Evolutionary conservation across 2,888 invertebrate species (phyloP), one percentile per base, ranked within the genome.

Genomic region (Sminthurinus aureus): DNA sequence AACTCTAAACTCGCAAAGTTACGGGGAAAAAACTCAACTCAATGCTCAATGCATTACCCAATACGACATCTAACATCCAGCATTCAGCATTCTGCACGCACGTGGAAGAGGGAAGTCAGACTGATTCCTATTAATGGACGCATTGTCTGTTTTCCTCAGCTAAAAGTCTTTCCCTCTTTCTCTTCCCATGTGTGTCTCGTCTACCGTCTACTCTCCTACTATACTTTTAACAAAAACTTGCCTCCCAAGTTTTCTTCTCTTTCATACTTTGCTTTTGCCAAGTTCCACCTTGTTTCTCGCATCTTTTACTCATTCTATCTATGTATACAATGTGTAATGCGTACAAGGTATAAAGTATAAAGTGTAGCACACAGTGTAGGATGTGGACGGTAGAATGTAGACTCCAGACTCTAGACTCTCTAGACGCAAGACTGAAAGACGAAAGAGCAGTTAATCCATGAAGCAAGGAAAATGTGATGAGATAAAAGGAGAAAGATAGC

Each of bases 391-490:
- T 58, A 58, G 58, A 38, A 1, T 38, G 38, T 38, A 38, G 38
- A 38, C 38, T 1, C 3, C 6, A 38, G 38, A 38, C 6, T 38
- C 38, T 38, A 38, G 38, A 38, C 3, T 67, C 67, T 11, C 20
- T 67, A 64, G n/a, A 64, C n/a, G 20, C 20, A 20, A 20, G 67
- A 38, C 38, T 4, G 38, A 38, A 38, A 38, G 38, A 38, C 1
- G 38, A 38, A 38, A 38, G 38, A 38, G 58, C 58, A 58, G 58
- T 58, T 58, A 15, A 58, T 58, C 71, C 71, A 20, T 71, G 71
- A 24, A 71, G 71, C 71, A 71, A 71, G 26, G 13, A 71, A 71
- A 71, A 71, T 71, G 71, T 71, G 22, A 71, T 69, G 22, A 69
- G 67, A 69, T 58, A 58, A 58, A 58, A 18, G 18, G 58, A 58